These are phyloP conservation scores for Argynnis bischoffii DNA, from an alignment of 2,888 invertebrate species.

Conservation along the genomic window DNA sequence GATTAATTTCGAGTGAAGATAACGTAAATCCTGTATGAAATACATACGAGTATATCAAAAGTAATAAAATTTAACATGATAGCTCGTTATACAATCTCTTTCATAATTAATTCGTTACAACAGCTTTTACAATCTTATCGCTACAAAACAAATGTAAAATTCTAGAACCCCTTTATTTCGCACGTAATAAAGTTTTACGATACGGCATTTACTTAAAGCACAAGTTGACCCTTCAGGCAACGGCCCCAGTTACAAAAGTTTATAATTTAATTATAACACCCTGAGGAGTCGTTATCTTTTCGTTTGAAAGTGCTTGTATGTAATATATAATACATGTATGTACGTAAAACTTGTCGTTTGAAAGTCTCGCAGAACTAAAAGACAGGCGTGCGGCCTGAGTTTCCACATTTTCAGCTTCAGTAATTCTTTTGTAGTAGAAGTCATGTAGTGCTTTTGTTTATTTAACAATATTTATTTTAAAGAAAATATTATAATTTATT, in stretches of 20 bases:
- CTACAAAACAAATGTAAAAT: conserved; percentile 69
- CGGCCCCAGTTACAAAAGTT: conserved; percentile 64
- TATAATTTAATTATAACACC: conserved; percentile 81
- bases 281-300: conserved; percentile 66
- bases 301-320: conserved; percentile 43
- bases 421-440: not conserved
- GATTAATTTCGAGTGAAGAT: no score
- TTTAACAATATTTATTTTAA: not conserved
- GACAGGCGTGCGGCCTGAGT: not conserved
- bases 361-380: not conserved
- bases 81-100: not conserved
- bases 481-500: not conserved
- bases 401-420: not conserved
- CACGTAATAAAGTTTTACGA: conserved; percentile 80
- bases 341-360: conserved; percentile 1
- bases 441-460: not conserved
- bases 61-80: conserved; percentile 11
- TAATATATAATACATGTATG: conserved; percentile 36
- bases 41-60: not conserved
- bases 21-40: not conserved
- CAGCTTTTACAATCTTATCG: conserved; percentile 63
- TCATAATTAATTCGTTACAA: conserved; percentile 51
- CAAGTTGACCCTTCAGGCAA: conserved; percentile 71
- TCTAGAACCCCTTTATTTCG: conserved; percentile 78
- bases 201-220: conserved; percentile 72